Percentiles rank a stretch among this genome's conserved stretches.
phyloP scores from a whole-genome alignment of 2,888 invertebrate species.

The Adelognathus sp. region DNA sequence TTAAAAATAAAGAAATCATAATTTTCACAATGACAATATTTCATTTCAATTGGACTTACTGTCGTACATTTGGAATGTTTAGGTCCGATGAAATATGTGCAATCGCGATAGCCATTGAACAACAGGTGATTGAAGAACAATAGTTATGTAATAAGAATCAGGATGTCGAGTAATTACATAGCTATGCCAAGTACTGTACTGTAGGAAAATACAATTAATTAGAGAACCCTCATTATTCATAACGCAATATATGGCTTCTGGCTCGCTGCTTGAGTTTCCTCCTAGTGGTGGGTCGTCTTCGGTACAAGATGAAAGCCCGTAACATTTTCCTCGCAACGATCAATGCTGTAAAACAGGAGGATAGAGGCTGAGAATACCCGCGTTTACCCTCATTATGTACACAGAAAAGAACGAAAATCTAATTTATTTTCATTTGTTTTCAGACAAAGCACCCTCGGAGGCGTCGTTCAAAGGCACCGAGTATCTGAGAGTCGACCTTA shows the following conservation, averaged over 20 bases:
- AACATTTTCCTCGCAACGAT: slow-evolving; percentile 20
- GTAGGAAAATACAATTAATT: slow-evolving; percentile 31
- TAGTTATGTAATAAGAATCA: not conserved
- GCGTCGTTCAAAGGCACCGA: slow-evolving; percentile 96
- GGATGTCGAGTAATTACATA: not conserved
- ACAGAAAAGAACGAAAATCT: slow-evolving; percentile 35
- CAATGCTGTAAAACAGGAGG: too few relatives aligned
- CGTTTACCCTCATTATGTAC: slow-evolving; percentile 44
- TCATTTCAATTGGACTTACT: too few relatives aligned
- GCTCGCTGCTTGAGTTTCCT: slow-evolving; percentile 12
- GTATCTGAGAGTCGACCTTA: slow-evolving; percentile 95
- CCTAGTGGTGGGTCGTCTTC: not conserved
- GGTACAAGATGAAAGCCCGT: slow-evolving; percentile 12
- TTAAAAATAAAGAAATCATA: too few relatives aligned
- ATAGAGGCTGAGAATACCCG: too few relatives aligned
- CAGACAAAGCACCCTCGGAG: slow-evolving; percentile 96
- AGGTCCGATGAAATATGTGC: too few relatives aligned
- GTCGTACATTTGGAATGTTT: too few relatives aligned
- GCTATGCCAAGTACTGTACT: not conserved
- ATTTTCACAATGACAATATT: too few relatives aligned
- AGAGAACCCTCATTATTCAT: slow-evolving; percentile 11
- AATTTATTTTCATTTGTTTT: slow-evolving; percentile 69
- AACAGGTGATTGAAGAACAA: not conserved
- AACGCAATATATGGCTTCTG: slow-evolving; percentile 8
- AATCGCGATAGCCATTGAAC: not conserved